Conservation (phyloP, 1,140 invertebrate genomes). For the Pomacea maculata region DNA sequence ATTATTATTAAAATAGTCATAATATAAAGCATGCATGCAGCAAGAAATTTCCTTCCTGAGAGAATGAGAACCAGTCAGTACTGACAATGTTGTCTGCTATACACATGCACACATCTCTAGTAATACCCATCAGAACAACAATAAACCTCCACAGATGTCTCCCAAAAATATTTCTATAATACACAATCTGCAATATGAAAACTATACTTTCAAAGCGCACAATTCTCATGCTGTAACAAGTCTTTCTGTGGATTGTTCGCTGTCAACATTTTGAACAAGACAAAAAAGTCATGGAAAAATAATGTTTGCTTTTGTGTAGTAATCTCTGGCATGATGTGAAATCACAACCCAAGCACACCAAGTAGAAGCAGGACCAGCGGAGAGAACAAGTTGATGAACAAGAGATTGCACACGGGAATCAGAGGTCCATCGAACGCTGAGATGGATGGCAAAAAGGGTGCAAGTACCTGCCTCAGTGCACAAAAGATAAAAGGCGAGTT, state of each 20-base stretch:
- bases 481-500: not conserved
- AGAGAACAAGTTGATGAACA: not conserved
- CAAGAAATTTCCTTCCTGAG: no score
- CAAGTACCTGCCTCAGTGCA: no score
- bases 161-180: not conserved
- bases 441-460: not conserved
- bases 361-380: not conserved
- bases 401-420: not conserved
- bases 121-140: no score
- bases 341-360: slow-evolving; percentile 16
- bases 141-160: no score
- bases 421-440: not conserved
- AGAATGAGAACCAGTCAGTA: no score
- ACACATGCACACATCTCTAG: no score
- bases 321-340: not conserved
- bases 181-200: not conserved
- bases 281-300: slow-evolving; percentile 9
- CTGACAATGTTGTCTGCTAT: no score
- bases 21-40: no score
- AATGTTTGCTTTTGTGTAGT: slow-evolving; percentile 3
- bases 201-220: slow-evolving; percentile 3
- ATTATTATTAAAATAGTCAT: no score
- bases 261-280: slow-evolving; percentile 1
- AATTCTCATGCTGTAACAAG: not conserved
- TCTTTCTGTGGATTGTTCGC: not conserved